These are phyloP conservation scores for Pterobdella sp. DNA, from an alignment of 2,888 invertebrate species.

Conservation along the genomic window DNA sequence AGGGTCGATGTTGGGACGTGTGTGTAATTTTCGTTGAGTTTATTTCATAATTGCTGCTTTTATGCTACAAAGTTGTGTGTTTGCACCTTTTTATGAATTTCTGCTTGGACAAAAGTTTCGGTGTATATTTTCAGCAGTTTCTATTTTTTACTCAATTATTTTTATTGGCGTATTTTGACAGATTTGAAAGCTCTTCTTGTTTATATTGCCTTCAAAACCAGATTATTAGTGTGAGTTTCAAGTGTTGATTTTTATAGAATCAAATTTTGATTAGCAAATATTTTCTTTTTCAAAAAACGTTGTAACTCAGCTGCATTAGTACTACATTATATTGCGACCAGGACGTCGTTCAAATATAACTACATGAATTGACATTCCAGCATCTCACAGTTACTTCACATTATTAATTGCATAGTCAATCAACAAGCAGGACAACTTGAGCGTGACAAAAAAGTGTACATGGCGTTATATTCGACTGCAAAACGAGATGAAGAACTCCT, in stretches of 20 bases:
- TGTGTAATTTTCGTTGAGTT: not conserved
- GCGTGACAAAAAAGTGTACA: constrained; percentile 57
- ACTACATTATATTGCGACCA: too few species aligned
- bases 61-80: too few species aligned
- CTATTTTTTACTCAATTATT: too few species aligned
- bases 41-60: not conserved
- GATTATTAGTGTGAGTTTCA: constrained; percentile 54
- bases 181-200: constrained; percentile 75
- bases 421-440: not conserved
- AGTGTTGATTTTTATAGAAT: not conserved
- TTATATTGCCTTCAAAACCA: constrained; percentile 77
- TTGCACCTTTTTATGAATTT: too few species aligned
- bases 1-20: too few species aligned
- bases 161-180: constrained; percentile 53
- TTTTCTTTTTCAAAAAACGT: too few species aligned
- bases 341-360: too few species aligned
- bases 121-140: too few species aligned
- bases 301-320: too few species aligned
- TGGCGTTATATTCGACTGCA: constrained; percentile 73
- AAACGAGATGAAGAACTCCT: constrained; percentile 62
- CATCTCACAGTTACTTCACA: too few species aligned
- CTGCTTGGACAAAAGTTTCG: too few species aligned
- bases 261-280: not conserved
- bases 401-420: not conserved
- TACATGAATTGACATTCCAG: too few species aligned